Evolutionary conservation across 2,797 vertebrate species (phyloP), one percentile per base, ranked within the genome.

Genomic region (Pipistrellus pygmaeus): DNA sequence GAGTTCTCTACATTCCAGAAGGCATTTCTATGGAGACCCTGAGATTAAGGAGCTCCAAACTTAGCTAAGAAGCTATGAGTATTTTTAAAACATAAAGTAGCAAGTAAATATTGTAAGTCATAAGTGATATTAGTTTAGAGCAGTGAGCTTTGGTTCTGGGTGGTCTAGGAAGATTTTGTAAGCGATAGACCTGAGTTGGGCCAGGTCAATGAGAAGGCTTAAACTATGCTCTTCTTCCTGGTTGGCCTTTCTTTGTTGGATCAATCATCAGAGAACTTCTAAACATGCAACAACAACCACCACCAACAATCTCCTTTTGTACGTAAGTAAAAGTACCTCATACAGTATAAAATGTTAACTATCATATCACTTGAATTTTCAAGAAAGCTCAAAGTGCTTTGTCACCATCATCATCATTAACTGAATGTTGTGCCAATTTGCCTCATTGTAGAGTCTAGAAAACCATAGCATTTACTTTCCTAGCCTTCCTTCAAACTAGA

Each of bases 81-180:
- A 83, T 80, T 94, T 93, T 86, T 2, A 88, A 95, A 86, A 86
- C 62, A 88, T 15, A 81, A 94, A 71, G 35, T 5, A 87, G 44
- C 48, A 85, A 80, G 87, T 35, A 88, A 87, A 91, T 38, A 95
- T 20, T 48, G 20, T 90, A 84, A 92, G 60, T 55, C 66, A 77
- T 81, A 90, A 86, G 14, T 73, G 48, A 71, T 73, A 90, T 35
- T 46, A 85, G 48, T 81, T 73, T 17, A 84, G 60, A 84, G 53
- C 21, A n/a, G 62, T 84, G 46, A 95, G 53, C 83, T 78, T 10
- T 86, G 48, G 41, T 84, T 86, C 95, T 96, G 87, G 71, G 91
- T 89, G 66, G 94, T 89, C 89, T 81, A 57, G n/a, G 62, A 95
- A 91, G 46, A 20, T 8, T 95, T 32, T 46, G 30, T 30, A 94